These are phyloP conservation scores for Atherinosoma microstoma DNA, from an alignment of 2,797 vertebrate genomes.

Conservation along the genomic window DNA sequence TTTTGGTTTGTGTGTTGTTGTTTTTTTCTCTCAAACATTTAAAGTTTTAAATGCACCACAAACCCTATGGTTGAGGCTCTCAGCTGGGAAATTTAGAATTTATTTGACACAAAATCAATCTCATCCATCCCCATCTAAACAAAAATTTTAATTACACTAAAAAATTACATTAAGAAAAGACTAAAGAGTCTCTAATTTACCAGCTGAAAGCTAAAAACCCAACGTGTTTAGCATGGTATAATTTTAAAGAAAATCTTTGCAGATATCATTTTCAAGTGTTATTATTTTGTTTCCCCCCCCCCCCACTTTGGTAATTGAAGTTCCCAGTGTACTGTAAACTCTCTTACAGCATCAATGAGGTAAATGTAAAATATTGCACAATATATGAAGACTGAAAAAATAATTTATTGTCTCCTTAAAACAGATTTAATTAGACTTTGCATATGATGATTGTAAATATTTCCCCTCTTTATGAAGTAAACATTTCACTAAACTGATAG, in stretches of 20 bases:
- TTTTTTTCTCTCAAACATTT: no score
- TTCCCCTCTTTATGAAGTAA: constrained; percentile 49
- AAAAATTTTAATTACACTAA: no score
- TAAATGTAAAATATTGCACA: constrained; percentile 26
- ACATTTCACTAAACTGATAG: constrained; percentile 50
- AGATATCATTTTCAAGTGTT: not conserved
- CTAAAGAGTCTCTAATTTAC: no score
- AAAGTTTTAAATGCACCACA: no score
- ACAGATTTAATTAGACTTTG: constrained; percentile 61
- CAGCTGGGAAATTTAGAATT: no score
- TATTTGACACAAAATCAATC: no score
- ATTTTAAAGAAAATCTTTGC: not conserved
- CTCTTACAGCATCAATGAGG: not conserved
- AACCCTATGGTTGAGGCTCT: no score
- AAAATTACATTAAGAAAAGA: no score
- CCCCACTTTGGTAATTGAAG: not conserved
- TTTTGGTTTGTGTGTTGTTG: no score
- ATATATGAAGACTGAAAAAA: constrained; percentile 66
- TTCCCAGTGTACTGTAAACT: not conserved
- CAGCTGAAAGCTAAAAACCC: no score
- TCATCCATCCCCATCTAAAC: no score
- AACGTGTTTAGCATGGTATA: no score
- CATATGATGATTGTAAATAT: constrained; percentile 62
- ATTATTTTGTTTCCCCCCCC: not conserved
- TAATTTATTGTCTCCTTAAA: constrained; percentile 69